Evolutionary conservation across 2,113 vertebrate genomes (phyloP).

Genomic region (Laticauda colubrina): DNA sequence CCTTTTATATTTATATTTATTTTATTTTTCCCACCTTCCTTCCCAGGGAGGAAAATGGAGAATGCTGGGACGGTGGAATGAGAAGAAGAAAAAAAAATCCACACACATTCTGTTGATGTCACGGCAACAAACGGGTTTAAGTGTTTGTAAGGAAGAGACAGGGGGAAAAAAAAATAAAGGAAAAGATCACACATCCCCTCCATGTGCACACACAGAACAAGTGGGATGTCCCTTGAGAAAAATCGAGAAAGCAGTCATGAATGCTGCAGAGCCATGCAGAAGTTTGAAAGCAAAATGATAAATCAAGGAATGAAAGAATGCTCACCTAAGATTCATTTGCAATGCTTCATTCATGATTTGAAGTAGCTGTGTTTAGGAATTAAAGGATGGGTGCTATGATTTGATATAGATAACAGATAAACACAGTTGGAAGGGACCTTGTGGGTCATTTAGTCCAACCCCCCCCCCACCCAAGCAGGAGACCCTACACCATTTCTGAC

Average conservation of each 20-base stretch:
- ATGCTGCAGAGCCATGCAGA: not conserved
- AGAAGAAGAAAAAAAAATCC: not conserved
- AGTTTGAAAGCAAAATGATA: not conserved
- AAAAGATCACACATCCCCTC: not conserved
- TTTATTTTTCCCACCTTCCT: not conserved
- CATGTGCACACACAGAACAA: not conserved
- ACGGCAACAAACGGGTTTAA: conserved; percentile 40
- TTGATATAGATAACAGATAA: too few species aligned
- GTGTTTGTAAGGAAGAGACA: not conserved
- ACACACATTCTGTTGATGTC: conserved; percentile 40
- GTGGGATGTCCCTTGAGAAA: not conserved
- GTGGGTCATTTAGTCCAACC: too few species aligned
- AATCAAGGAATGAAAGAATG: not conserved
- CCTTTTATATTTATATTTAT: conserved; percentile 15
- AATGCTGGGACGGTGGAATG: not conserved
- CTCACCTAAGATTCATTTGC: not conserved
- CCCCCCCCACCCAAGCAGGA: too few species aligned
- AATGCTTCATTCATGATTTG: not conserved
- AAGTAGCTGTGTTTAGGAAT: not conserved
- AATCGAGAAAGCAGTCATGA: not conserved
- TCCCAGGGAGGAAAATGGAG: not conserved
- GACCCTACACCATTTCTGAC: too few species aligned
- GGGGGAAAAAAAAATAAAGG: not conserved
- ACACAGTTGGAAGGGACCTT: too few species aligned
- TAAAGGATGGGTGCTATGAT: not conserved